Conservation (phyloP, 2,888 invertebrate species). For the Tridacna gigas region DNA sequence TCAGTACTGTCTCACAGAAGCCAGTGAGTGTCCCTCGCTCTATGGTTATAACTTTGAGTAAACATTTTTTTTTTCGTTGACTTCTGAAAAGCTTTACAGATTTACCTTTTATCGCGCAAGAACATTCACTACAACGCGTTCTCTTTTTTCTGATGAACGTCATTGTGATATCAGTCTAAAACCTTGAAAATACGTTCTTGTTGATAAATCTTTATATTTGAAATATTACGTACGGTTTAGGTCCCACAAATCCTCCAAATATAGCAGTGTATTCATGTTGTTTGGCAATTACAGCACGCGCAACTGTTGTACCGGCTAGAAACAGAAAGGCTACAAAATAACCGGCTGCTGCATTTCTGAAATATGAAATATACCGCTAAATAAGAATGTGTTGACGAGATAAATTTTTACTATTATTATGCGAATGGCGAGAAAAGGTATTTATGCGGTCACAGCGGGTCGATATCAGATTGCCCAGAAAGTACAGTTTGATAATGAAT, state of each 20-base stretch:
- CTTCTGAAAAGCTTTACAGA: no score
- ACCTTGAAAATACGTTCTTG: no score
- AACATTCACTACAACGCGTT: no score
- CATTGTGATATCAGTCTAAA: no score
- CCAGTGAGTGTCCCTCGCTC: no score
- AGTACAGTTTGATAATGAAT: no score
- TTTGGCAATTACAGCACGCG: background rate
- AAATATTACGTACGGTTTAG: background rate
- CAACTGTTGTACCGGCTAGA: background rate
- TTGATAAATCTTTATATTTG: background rate
- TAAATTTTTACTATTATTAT: background rate
- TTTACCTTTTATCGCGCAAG: no score
- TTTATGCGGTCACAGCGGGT: background rate
- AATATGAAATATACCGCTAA: background rate
- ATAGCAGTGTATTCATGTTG: constrained; percentile 11
- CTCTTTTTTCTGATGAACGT: no score
- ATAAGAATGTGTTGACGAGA: background rate
- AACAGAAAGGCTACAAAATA: background rate
- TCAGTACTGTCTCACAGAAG: no score
- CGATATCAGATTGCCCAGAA: no score
- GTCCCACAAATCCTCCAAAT: constrained; percentile 6
- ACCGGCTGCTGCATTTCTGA: background rate
- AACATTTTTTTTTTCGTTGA: no score
- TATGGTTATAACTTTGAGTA: no score
- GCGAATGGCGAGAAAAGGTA: background rate